Base-by-base conservation (phyloP, 2,113 vertebrate genomes). In the Peromyscus maniculatus region DNA sequence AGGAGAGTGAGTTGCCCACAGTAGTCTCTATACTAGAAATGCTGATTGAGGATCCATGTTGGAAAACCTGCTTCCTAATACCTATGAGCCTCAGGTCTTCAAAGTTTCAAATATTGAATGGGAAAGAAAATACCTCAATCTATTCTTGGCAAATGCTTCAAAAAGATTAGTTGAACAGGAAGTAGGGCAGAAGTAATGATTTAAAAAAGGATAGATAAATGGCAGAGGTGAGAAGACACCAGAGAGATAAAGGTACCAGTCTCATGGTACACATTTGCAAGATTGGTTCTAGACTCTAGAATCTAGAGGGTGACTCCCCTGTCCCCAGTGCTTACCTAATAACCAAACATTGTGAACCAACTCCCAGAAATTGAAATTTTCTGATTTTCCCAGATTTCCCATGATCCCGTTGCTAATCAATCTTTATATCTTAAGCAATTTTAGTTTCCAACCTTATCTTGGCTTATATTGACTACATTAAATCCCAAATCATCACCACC, bases 361-460 rank as follows among this genome's bases (percentile, higher is more conserved):
- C 21, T n/a, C 93, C 24, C 75, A 83, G 28, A 72, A 94, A 36
- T 67, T 46, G 93, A 24, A 4, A 57, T 78, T 22, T n/a, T n/a
- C n/a, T 72, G 49, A 28, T 88, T 71, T 88, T 52, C 66, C 31
- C 89, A 64, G 71, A 78, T 52, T 93, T 84, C 49, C n/a, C 69
- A 86, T 64, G 75, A 87, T 90, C 49, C 59, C 69, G 24, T 89
- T 95, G 71, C 67, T 86, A 89, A 96, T 46, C 21, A 94, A 71
- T 9, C 21, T 83, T 91, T 5, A 86, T 33, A 91, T 62, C 8
- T 46, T 57, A 78, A 75, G 24, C 33, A 31, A 49, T 75, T 74
- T 82, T 95, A 96, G 52, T 46, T 91, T 91, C 21, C 31, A 94
- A 10, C 19, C 91, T 96, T 93, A 55, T 80, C 31, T 96, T 15